A percentile compares a stretch with the other conserved stretches of the same genome.
Conservation (phyloP, 2,888 invertebrate genomes). For the Drosophila austrosaltans region DNA sequence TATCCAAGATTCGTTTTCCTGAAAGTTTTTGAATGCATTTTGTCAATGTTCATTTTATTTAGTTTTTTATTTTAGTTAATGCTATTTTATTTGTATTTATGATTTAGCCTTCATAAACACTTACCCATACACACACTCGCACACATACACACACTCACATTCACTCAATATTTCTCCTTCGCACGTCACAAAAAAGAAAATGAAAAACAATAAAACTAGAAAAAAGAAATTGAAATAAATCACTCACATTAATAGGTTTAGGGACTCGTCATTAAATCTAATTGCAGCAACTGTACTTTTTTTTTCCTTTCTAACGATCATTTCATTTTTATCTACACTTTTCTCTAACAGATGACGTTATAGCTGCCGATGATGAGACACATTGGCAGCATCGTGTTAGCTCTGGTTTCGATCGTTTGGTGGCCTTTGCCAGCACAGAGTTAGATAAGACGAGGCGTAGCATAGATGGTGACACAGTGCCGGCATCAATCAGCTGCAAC, state of each 20-base stretch:
- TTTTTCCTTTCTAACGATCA: background rate
- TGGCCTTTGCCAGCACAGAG: conserved; percentile 96
- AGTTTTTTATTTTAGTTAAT: conserved; percentile 44
- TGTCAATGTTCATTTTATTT: conserved; percentile 38
- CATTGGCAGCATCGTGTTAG: conserved; percentile 97
- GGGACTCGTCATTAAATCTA: conserved; percentile 1
- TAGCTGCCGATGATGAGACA: conserved; percentile 90
- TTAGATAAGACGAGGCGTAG: conserved; percentile 93
- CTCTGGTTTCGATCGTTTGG: conserved; percentile 96
- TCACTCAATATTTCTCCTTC: conserved; percentile 12
- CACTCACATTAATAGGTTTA: conserved; percentile 7
- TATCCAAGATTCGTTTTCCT: too few relatives aligned
- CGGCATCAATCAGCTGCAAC: conserved; percentile 87
- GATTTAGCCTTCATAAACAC: conserved; percentile 28
- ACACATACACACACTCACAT: conserved; percentile 20
- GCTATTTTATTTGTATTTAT: conserved; percentile 48
- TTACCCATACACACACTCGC: conserved; percentile 21
- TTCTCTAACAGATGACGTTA: conserved; percentile 80
- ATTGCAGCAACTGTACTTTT: background rate
- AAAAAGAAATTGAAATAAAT: conserved; percentile 29
- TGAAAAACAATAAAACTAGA: background rate
- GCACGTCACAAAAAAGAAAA: conserved; percentile 31
- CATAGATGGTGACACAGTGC: conserved; percentile 88
- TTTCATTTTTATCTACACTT: conserved; percentile 40
- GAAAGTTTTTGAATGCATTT: conserved; percentile 34